These are phyloP conservation scores for Psittacara wagleri DNA, from an alignment of 2,113 vertebrate genomes.

Conservation along the genomic window DNA sequence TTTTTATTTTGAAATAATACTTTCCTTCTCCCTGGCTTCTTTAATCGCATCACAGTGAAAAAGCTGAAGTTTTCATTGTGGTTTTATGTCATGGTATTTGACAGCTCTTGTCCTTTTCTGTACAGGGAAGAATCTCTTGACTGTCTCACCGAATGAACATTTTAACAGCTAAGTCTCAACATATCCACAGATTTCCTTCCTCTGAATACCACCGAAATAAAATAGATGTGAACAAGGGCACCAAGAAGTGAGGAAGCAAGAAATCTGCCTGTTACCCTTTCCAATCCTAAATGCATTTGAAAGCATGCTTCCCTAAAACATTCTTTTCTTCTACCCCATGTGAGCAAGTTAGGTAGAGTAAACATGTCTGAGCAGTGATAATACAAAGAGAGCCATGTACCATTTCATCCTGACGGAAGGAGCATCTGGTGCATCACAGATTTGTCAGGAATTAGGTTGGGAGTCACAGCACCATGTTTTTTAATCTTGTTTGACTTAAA, in stretches of 20 bases:
- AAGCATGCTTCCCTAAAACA: not conserved
- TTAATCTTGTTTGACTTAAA: constrained; percentile 57
- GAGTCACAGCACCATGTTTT: constrained; percentile 14
- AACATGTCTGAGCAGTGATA: constrained; percentile 28
- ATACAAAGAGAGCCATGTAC: not conserved
- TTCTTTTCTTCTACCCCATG: not conserved
- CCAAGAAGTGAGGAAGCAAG: not conserved
- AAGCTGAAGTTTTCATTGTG: not conserved
- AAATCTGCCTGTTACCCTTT: not conserved
- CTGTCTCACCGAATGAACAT: not conserved
- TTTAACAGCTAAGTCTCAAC: constrained; percentile 1
- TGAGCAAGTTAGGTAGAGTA: constrained; percentile 10
- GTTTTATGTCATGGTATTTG: constrained; percentile 1
- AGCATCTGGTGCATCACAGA: constrained; percentile 56
- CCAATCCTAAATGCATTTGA: not conserved
- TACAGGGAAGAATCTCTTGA: not conserved
- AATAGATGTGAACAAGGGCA: not conserved
- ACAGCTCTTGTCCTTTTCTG: not conserved
- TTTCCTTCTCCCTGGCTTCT: not conserved
- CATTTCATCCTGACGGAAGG: constrained; percentile 5
- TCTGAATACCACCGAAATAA: not conserved
- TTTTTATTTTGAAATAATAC: not conserved
- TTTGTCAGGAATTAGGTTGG: constrained; percentile 51
- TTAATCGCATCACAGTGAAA: not conserved
- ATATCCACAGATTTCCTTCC: not conserved